phyloP scores from a whole-genome alignment of 2,888 invertebrate genomes.

The Incurvaria masculella region DNA sequence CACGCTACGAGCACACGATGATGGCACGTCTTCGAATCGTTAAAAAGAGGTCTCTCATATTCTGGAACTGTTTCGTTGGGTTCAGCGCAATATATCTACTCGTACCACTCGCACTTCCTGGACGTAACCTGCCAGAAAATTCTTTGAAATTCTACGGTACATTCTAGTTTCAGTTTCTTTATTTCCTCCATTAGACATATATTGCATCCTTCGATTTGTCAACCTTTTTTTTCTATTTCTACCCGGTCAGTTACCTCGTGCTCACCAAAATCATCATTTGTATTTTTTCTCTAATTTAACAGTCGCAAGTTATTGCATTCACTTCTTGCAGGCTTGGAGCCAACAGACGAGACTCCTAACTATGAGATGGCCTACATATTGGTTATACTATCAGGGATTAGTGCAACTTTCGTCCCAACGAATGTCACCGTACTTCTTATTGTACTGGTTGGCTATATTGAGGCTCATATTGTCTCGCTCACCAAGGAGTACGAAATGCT shows the following conservation, averaged over 20 bases:
- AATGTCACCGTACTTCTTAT: constrained; percentile 13
- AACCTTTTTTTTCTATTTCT: too few relatives aligned
- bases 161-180: too few relatives aligned
- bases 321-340: constrained; percentile 4
- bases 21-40: constrained; percentile 21
- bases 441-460: constrained; percentile 21
- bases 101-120: constrained; percentile 23
- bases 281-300: too few relatives aligned
- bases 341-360: constrained; percentile 2
- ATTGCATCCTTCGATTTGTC: too few relatives aligned
- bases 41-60: constrained; percentile 27
- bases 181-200: too few relatives aligned
- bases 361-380: constrained; percentile 6
- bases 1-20: constrained; percentile 26
- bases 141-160: constrained; percentile 4
- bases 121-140: constrained; percentile 13
- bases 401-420: constrained; percentile 1
- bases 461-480: constrained; percentile 30
- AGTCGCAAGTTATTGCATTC: too few relatives aligned
- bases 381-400: background rate
- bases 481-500: constrained; percentile 26
- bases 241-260: too few relatives aligned
- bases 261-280: too few relatives aligned
- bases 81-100: constrained; percentile 24
- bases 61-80: constrained; percentile 26